Conservation (phyloP, 2,113 vertebrate species). For the Acanthisitta chloris region DNA sequence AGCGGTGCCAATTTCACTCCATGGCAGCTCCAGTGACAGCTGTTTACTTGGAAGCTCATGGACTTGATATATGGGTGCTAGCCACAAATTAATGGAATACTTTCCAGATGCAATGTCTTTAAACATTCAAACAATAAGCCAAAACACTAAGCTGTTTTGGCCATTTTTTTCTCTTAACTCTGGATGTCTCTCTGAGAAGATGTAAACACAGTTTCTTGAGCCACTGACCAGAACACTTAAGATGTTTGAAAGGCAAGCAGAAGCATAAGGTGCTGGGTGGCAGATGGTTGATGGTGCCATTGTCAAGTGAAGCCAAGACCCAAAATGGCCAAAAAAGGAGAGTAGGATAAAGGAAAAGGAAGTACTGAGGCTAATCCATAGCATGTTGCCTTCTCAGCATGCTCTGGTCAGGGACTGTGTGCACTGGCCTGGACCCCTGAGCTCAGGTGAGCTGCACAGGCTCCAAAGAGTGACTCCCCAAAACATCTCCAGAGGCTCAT, state of each 20-base stretch:
- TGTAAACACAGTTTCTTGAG: constrained; percentile 57
- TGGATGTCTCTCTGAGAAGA: constrained; percentile 46
- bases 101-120: constrained; percentile 75
- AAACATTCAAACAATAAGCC: constrained; percentile 72
- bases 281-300: not conserved
- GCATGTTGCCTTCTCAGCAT: not conserved
- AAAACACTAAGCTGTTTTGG: constrained; percentile 58
- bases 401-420: not conserved
- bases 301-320: constrained; percentile 7
- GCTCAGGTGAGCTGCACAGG: not conserved
- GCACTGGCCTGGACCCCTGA: accelerated
- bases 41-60: constrained; percentile 77
- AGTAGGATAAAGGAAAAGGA: not conserved
- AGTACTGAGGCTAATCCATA: not conserved
- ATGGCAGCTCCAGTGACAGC: constrained; percentile 57
- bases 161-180: constrained; percentile 43
- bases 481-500: not conserved
- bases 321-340: not conserved
- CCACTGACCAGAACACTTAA: constrained; percentile 39
- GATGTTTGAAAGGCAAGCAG: constrained; percentile 14
- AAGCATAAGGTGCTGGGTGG: not conserved
- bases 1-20: constrained; percentile 70
- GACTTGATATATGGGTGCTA: constrained; percentile 73
- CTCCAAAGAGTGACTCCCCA: not conserved
- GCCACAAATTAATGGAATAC: constrained; percentile 77